phyloP scores from a whole-genome alignment of 2,113 vertebrate genomes.

The Machaerirhynchus nigripectus region DNA sequence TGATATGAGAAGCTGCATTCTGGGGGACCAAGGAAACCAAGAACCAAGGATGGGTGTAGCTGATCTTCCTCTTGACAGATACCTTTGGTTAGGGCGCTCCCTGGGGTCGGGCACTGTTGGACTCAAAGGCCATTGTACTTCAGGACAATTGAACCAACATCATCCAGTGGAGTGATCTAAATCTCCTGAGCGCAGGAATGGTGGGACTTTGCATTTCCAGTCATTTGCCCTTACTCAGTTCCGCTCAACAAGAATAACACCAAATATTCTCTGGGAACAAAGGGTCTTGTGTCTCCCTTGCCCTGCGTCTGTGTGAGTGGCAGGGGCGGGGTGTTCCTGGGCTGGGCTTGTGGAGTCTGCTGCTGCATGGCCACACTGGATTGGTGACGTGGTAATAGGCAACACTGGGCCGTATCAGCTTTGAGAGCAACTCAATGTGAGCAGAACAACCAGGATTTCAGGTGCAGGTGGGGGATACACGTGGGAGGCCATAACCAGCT shows the following conservation, averaged over 20 bases:
- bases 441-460: not conserved
- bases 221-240: not conserved
- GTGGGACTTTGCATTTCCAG: not conserved
- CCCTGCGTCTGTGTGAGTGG: not conserved
- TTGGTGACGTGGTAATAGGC: not conserved
- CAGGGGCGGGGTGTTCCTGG: not conserved
- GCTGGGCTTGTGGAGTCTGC: rapidly evolving
- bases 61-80: not conserved
- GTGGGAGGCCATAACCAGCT: not conserved
- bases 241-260: not conserved
- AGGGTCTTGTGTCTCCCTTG: not conserved
- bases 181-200: not conserved
- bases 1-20: not conserved
- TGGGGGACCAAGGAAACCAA: not conserved
- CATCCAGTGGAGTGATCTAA: not conserved
- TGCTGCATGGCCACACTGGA: not conserved
- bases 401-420: not conserved
- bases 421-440: not conserved
- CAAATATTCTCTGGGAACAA: not conserved
- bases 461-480: not conserved
- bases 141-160: not conserved
- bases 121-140: not conserved
- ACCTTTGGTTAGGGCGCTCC: not conserved
- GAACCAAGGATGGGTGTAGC: not conserved
- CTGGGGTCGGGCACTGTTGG: not conserved